phyloP scores from a whole-genome alignment of 2,888 invertebrate species.

The Esperia sulphurella region DNA sequence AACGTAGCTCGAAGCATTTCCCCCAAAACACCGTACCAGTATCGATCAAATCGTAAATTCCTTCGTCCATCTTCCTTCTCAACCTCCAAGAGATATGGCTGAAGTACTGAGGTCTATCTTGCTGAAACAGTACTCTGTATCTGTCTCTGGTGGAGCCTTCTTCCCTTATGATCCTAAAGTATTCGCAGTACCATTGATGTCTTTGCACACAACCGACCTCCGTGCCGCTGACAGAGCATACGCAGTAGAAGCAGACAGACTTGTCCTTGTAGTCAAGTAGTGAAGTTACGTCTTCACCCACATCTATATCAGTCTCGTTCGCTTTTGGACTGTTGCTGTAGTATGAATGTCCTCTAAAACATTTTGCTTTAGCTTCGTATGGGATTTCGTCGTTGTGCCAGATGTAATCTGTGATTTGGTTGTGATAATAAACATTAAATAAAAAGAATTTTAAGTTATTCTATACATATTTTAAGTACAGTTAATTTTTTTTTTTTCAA shows the following conservation, averaged over 20 bases:
- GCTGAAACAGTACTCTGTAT: conserved; percentile 39
- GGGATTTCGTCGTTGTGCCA: conserved; percentile 70
- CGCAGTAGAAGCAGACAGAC: conserved; percentile 48
- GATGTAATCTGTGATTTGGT: conserved; percentile 47
- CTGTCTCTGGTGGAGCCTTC: conserved; percentile 28
- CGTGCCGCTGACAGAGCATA: conserved; percentile 41
- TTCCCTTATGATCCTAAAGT: conserved; percentile 35
- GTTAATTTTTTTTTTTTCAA: too few relatives aligned
- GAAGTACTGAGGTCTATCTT: conserved; percentile 57
- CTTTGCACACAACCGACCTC: conserved; percentile 40
- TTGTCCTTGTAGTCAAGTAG: conserved; percentile 42
- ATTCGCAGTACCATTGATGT: conserved; percentile 50
- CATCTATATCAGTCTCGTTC: conserved; percentile 47
- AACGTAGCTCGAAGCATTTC: not conserved
- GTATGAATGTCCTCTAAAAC: conserved; percentile 50
- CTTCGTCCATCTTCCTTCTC: conserved; percentile 60
- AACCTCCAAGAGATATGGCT: conserved; percentile 51
- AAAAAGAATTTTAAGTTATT: not conserved
- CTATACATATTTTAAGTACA: too few relatives aligned
- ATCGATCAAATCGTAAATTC: conserved; percentile 47
- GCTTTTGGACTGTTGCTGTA: conserved; percentile 52
- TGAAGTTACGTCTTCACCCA: conserved; percentile 33
- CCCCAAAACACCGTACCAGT: conserved; percentile 32
- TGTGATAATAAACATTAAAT: not conserved
- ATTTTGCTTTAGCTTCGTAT: conserved; percentile 42